Percentiles rank a stretch among this genome's conserved stretches.
Conservation (phyloP, 2,797 vertebrate genomes). For the Lophius americanus region DNA sequence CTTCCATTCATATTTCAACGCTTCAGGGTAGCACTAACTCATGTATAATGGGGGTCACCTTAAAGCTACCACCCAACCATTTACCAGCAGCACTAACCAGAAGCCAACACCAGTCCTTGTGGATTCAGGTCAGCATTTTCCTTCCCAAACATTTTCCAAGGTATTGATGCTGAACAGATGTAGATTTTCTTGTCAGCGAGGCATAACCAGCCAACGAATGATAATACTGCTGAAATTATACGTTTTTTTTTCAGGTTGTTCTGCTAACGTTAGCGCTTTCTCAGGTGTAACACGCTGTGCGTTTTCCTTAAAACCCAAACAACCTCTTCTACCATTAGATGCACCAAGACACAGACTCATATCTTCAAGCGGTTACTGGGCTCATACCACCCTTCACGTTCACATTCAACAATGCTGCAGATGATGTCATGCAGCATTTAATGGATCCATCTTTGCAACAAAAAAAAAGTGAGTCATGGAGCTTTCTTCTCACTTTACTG, state of each 20-base stretch:
- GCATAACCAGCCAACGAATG: conserved; percentile 11
- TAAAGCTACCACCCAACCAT: conserved; percentile 17
- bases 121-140: conserved; percentile 51
- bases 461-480: neutral
- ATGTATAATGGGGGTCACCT: conserved; percentile 28
- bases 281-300: conserved; percentile 19
- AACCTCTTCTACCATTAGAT: conserved; percentile 8
- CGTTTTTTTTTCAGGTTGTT: conserved; percentile 23
- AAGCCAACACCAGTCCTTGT: conserved; percentile 25
- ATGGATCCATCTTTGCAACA: neutral
- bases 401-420: conserved; percentile 8
- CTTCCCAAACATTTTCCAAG: conserved; percentile 20
- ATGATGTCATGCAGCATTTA: conserved; percentile 4
- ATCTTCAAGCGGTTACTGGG: conserved; percentile 9
- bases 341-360: conserved; percentile 12
- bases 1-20: conserved; percentile 33
- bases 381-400: neutral
- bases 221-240: conserved; percentile 26
- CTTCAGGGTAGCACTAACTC: conserved; percentile 32
- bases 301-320: conserved; percentile 36
- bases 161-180: conserved; percentile 35
- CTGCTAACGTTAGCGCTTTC: conserved; percentile 43
- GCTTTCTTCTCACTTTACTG: too few species aligned
- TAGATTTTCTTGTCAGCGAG: conserved; percentile 44
- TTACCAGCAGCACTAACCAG: conserved; percentile 7